Base-by-base conservation (phyloP, 2,888 invertebrate species). In the Euproctis similis region DNA sequence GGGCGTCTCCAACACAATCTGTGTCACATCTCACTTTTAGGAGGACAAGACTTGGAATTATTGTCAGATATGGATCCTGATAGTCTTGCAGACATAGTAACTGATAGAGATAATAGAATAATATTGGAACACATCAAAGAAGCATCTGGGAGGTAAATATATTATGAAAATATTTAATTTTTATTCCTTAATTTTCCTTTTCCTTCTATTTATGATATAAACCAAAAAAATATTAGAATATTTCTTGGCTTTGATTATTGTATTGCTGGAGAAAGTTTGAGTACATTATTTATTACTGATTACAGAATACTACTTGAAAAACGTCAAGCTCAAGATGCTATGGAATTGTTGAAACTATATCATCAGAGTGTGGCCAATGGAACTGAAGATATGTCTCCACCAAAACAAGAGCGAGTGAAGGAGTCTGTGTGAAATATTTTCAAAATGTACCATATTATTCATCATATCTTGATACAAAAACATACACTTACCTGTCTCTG, bases 61-160 rank as follows among this genome's bases (percentile, higher is more conserved):
- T 81, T 95, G 22, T 93, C 94, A 36, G 94, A 95, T 62, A 95
- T 95, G 94, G 94, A 95, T 75, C 94, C 94, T 4, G 94, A 95
- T 45, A 93, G 93, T 41, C 85, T 95, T 54, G 91, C 92, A 33
- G 94, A 95, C 61, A 92, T 95, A 56, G 90, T 92, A 14, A 88
- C 89, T 26, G 89, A 89, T 53, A 89, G 88, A 64, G 91, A 89
- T 46, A 90, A 90, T 65, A 89, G 89, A 65, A 88, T 90, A 48
- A 94, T 94, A 63, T 72, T 92, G 59, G 92, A 92, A 63, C 92
- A 92, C 69, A 84, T 92, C 41, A 92, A 94, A 71, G 94, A 94
- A 81, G 93, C 92, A 14, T 92, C 94, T 52, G 93, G 93, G 61
- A 87, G 92, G 88, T 92, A 51, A 46, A 14, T 14, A 14, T 14